A percentile compares a stretch with the other conserved stretches of the same genome.
These are phyloP conservation scores for Microctonus aethiopoides DNA, from an alignment of 2,888 invertebrate genomes.

Conservation along the genomic window DNA sequence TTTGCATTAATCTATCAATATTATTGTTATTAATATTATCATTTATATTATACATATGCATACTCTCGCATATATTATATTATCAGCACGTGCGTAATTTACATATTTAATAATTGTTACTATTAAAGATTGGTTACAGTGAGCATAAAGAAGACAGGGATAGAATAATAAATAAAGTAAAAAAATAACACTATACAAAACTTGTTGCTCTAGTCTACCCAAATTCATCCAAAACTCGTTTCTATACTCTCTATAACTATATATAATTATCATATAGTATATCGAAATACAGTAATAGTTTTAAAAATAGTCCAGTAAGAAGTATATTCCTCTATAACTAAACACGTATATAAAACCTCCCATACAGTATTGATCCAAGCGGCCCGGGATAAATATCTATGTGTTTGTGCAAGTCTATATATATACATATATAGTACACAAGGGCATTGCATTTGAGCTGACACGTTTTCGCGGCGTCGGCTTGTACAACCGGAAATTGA, in stretches of 20 bases:
- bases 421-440: constrained; percentile 1
- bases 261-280: not conserved
- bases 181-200: not conserved
- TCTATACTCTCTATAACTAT: too few species aligned
- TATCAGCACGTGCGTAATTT: constrained; percentile 1
- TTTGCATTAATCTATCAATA: not conserved
- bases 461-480: constrained; percentile 33
- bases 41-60: not conserved
- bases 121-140: not conserved
- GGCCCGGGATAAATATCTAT: not conserved
- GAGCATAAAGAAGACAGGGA: not conserved
- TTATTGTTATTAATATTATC: not conserved
- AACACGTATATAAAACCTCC: constrained; percentile 18
- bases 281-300: not conserved
- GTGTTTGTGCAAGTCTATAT: too few species aligned
- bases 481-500: constrained; percentile 48
- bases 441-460: constrained; percentile 36
- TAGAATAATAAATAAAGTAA: not conserved
- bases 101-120: not conserved
- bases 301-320: not conserved
- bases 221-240: not conserved
- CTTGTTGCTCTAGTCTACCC: constrained; percentile 9
- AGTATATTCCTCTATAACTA: constrained; percentile 2
- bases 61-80: too few species aligned
- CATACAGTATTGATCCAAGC: constrained; percentile 36